These are phyloP conservation scores for Patiria miniata DNA, from an alignment of 35 echinoderm and acorn worm genomes.

Conservation along the genomic window DNA sequence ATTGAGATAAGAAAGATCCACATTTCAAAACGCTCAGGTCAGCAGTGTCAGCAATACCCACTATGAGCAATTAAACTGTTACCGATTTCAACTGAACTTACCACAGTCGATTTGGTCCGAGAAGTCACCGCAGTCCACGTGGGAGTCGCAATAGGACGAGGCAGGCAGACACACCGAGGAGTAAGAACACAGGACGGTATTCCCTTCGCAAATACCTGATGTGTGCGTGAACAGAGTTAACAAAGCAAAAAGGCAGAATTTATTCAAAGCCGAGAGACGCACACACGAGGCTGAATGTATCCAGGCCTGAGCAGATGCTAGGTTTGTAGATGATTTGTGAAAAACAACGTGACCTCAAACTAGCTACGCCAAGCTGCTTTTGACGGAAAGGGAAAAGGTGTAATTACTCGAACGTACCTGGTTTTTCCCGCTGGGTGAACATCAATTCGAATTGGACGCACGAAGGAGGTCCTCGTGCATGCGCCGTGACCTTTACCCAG, in stretches of 20 bases:
- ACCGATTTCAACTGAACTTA: background rate
- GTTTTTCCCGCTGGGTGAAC: constrained; percentile 4
- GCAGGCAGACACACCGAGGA: constrained; percentile 4
- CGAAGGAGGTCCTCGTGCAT: background rate
- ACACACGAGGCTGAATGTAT: background rate
- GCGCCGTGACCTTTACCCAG: background rate
- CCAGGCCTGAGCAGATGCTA: no score
- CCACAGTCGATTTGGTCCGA: background rate
- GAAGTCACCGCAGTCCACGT: background rate
- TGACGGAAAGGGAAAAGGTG: no score
- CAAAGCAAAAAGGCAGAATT: background rate
- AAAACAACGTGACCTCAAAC: no score
- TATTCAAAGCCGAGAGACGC: background rate
- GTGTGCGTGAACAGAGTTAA: background rate
- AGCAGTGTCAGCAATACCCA: no score
- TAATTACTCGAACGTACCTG: background rate
- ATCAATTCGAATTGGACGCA: background rate
- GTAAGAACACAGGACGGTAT: background rate
- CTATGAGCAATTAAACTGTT: no score
- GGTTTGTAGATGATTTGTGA: no score
- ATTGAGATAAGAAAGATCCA: background rate
- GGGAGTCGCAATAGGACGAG: background rate
- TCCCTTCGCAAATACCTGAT: background rate
- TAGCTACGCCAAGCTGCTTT: no score
- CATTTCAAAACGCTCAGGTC: background rate